Evolutionary conservation across 2,113 vertebrate species (phyloP).

Genomic region (Leucosticte australis): DNA sequence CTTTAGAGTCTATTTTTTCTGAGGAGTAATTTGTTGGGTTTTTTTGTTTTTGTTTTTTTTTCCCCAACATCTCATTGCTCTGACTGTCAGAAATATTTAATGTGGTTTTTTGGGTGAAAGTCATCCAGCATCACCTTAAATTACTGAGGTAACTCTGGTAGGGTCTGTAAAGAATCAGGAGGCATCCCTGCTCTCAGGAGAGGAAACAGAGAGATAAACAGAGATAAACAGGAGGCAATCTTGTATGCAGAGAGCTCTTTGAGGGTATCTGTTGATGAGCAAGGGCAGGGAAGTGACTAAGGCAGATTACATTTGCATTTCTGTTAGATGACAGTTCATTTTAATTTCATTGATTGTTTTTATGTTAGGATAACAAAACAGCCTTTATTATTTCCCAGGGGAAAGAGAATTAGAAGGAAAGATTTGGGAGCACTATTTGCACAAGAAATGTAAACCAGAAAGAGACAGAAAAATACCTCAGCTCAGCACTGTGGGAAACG

Average conservation of each 20-base stretch:
- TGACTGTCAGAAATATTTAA: neutral
- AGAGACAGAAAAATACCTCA: neutral
- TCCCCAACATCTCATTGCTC: neutral
- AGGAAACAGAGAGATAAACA: neutral
- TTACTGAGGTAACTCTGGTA: neutral
- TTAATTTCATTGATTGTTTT: neutral
- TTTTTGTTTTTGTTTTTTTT: too few relatives aligned
- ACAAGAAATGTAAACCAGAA: neutral
- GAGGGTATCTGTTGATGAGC: neutral
- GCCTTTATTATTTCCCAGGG: neutral
- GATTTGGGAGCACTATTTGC: neutral
- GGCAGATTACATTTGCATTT: constrained; percentile 7
- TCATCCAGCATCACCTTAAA: neutral
- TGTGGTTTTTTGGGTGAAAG: neutral
- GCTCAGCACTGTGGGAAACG: neutral
- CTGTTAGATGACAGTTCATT: neutral
- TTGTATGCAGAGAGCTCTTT: neutral
- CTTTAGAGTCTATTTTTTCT: constrained; percentile 1
- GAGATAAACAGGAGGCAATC: neutral
- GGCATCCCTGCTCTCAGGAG: neutral
- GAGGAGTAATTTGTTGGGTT: neutral
- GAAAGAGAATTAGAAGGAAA: neutral
- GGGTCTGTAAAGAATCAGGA: neutral
- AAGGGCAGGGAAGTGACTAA: neutral
- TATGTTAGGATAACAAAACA: neutral